Percentiles rank a stretch among this genome's conserved stretches.
These are phyloP conservation scores for Glyphotaelius pellucidus DNA, from an alignment of 2,888 invertebrate species.

Conservation along the genomic window DNA sequence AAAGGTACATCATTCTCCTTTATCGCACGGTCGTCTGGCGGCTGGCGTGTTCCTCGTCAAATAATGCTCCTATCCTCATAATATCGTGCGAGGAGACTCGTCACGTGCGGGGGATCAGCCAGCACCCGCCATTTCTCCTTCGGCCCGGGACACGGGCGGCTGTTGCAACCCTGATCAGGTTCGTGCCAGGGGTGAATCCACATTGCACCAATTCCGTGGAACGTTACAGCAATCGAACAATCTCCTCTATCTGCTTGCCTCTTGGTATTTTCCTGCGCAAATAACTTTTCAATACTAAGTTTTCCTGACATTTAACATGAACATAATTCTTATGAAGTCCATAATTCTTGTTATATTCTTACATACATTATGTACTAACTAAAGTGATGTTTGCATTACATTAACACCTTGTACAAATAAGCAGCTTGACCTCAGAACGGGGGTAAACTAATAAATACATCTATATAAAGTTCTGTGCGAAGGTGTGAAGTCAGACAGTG, in stretches of 20 bases:
- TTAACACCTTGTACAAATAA: too few relatives aligned
- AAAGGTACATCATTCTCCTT: background rate
- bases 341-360: too few relatives aligned
- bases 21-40: background rate
- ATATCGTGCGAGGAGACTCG: background rate
- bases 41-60: background rate
- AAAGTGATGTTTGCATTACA: too few relatives aligned
- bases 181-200: background rate
- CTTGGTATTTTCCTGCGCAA: background rate
- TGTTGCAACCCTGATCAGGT: background rate
- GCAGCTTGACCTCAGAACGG: too few relatives aligned
- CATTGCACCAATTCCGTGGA: background rate
- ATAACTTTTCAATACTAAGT: too few relatives aligned
- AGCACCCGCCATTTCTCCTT: background rate
- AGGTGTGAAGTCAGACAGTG: too few relatives aligned
- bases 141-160: background rate
- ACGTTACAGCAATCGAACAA: background rate
- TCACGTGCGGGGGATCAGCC: background rate
- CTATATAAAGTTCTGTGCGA: too few relatives aligned
- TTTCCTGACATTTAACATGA: too few relatives aligned
- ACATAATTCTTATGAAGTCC: too few relatives aligned
- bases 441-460: too few relatives aligned
- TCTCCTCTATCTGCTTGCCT: background rate
- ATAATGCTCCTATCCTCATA: background rate
- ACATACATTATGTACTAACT: too few relatives aligned